phyloP scores from a whole-genome alignment of 2,797 vertebrate genomes.

The Alcedo atthis region DNA sequence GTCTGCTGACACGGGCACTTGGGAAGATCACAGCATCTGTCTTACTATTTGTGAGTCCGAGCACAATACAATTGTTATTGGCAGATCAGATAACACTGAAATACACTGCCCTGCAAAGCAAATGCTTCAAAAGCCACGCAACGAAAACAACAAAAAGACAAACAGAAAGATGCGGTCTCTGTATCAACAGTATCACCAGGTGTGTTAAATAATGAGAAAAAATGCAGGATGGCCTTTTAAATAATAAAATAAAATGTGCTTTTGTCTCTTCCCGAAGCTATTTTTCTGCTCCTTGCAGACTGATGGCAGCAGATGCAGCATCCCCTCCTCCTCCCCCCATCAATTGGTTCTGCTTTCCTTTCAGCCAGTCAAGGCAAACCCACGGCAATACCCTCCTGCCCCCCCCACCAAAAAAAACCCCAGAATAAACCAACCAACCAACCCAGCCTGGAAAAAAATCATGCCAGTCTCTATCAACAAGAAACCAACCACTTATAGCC shows the following conservation, averaged over 20 bases:
- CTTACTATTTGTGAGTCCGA: neutral
- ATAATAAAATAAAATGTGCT: slow-evolving; percentile 19
- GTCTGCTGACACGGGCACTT: neutral
- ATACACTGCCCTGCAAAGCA: neutral
- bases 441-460: neutral
- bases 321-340: neutral
- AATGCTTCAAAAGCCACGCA: neutral
- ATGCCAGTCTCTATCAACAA: neutral
- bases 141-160: accelerated
- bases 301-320: slow-evolving; percentile 74
- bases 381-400: neutral
- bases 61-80: neutral
- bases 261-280: slow-evolving; percentile 55
- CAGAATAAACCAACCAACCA: neutral
- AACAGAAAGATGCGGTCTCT: neutral
- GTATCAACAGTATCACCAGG: neutral
- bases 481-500: neutral
- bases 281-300: slow-evolving; percentile 47
- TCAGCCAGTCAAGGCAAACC: slow-evolving; percentile 28
- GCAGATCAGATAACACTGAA: neutral
- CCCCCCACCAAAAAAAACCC: neutral
- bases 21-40: accelerated
- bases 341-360: slow-evolving; percentile 63
- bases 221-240: neutral
- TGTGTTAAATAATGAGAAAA: neutral